These are phyloP conservation scores for Drosophila sechellia DNA, from an alignment of 1,140 invertebrate genomes.

Conservation along the genomic window DNA sequence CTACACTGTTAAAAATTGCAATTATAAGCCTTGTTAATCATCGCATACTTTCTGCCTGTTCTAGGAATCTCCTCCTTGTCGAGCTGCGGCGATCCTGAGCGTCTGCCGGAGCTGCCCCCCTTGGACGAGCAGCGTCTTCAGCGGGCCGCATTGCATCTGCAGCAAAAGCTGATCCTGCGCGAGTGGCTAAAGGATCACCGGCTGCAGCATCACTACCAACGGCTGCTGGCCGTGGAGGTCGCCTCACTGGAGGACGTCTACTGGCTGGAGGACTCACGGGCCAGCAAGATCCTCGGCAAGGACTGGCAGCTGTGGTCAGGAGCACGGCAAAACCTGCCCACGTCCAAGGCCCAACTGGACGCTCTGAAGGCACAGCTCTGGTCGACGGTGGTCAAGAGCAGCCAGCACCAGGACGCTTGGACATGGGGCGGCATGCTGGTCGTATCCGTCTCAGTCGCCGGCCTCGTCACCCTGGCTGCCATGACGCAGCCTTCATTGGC, in stretches of 20 bases:
- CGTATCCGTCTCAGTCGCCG: slow-evolving; percentile 93
- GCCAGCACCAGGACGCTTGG: slow-evolving; percentile 94
- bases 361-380: slow-evolving; percentile 92
- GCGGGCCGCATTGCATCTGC: slow-evolving; percentile 90
- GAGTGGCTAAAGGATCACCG: slow-evolving; percentile 92
- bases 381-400: slow-evolving; percentile 93
- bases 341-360: slow-evolving; percentile 91
- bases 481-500: slow-evolving; percentile 94
- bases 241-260: slow-evolving; percentile 94
- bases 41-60: background rate
- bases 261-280: slow-evolving; percentile 92
- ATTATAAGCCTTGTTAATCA: too few species aligned
- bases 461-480: slow-evolving; percentile 92
- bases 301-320: slow-evolving; percentile 92
- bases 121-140: slow-evolving; percentile 92
- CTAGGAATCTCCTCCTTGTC: slow-evolving; percentile 92
- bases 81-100: slow-evolving; percentile 89
- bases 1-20: background rate
- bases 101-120: slow-evolving; percentile 90
- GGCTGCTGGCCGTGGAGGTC: slow-evolving; percentile 91
- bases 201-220: slow-evolving; percentile 91
- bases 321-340: slow-evolving; percentile 91
- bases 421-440: slow-evolving; percentile 95
- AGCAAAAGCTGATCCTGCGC: slow-evolving; percentile 91
- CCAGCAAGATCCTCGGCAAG: slow-evolving; percentile 90